phyloP scores from a whole-genome alignment of 2,113 vertebrate genomes.

The Geothlypis trichas region DNA sequence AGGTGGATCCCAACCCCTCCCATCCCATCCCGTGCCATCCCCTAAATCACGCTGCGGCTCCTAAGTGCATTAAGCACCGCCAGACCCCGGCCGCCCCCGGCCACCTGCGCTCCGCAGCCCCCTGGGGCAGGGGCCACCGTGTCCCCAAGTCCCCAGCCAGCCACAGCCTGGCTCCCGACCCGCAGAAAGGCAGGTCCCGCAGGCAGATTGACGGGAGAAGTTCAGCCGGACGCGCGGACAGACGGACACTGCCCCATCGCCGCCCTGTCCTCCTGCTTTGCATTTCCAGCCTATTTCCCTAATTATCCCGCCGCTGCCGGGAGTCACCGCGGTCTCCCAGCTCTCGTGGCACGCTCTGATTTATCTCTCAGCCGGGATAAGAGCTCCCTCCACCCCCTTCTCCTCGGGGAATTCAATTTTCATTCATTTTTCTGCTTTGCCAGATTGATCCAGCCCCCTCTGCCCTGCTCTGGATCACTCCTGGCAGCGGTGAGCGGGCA shows the following conservation, averaged over 20 bases:
- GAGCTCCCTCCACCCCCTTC: slow-evolving; percentile 56
- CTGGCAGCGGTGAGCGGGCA: neutral
- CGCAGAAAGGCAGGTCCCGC: neutral
- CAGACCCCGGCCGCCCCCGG: rapidly evolving
- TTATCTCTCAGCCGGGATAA: slow-evolving; percentile 75
- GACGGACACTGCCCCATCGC: neutral
- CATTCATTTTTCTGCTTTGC: slow-evolving; percentile 79
- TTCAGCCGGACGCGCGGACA: neutral
- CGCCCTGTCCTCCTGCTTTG: slow-evolving; percentile 4
- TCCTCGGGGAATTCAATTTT: slow-evolving; percentile 78
- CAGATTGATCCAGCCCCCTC: slow-evolving; percentile 73
- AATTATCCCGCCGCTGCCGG: slow-evolving; percentile 64
- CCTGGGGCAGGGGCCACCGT: neutral
- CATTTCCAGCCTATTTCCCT: slow-evolving; percentile 71
- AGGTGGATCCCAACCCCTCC: neutral
- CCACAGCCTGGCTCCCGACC: neutral
- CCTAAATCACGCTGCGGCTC: neutral
- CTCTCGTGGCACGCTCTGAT: slow-evolving; percentile 67
- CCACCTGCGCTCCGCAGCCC: slow-evolving; percentile 23
- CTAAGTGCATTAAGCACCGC: neutral
- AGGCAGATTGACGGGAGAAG: neutral
- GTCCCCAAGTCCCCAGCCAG: neutral
- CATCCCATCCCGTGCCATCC: neutral
- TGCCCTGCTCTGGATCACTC: slow-evolving; percentile 70
- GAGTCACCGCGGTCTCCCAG: slow-evolving; percentile 32